A percentile compares a stretch with the other conserved stretches of the same genome.
Evolutionary conservation across 2,113 vertebrate species (phyloP).

Genomic region (Aphyosemion australe): DNA sequence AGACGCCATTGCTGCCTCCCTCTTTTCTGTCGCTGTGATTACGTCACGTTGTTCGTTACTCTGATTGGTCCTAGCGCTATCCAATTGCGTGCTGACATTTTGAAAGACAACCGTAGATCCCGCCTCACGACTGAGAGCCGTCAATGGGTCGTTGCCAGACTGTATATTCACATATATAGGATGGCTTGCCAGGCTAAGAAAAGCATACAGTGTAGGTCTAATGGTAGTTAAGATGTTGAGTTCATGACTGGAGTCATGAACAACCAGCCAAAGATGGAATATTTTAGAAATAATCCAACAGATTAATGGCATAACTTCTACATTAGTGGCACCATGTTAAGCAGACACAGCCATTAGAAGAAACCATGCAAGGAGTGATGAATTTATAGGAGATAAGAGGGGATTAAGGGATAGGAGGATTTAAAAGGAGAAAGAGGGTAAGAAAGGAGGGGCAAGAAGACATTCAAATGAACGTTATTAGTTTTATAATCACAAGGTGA

Average conservation of each 20-base stretch:
- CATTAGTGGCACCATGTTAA: slow-evolving; percentile 21
- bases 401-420: slow-evolving; percentile 61
- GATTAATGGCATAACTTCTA: slow-evolving; percentile 8
- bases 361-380: slow-evolving; percentile 27
- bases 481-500: slow-evolving; percentile 68
- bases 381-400: slow-evolving; percentile 47
- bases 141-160: no score
- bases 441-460: slow-evolving; percentile 37
- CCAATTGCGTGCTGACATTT: no score
- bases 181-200: no score
- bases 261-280: not conserved
- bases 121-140: no score
- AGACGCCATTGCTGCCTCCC: no score
- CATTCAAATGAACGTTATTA: slow-evolving; percentile 69
- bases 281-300: not conserved
- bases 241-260: no score
- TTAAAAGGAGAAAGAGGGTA: slow-evolving; percentile 33
- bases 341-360: not conserved
- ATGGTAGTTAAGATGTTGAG: not conserved
- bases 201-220: not conserved
- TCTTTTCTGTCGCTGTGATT: no score
- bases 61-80: no score
- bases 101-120: no score
- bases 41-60: no score
- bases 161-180: no score